phyloP scores from a whole-genome alignment of 2,888 invertebrate genomes.

The Hypomecis punctinalis region DNA sequence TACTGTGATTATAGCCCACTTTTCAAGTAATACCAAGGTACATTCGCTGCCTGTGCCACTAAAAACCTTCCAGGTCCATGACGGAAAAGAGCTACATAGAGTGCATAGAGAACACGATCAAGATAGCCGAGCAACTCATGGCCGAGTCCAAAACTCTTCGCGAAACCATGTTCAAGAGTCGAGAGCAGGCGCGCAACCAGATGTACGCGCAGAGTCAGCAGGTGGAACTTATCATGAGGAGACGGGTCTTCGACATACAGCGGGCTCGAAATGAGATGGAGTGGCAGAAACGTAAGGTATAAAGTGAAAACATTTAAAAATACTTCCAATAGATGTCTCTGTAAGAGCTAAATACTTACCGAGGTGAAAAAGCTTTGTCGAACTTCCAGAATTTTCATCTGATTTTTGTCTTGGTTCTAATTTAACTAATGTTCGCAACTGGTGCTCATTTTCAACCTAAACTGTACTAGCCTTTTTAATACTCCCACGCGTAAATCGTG shows the following conservation, averaged over 20 bases:
- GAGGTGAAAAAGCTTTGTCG: too few relatives aligned
- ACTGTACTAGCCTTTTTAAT: too few relatives aligned
- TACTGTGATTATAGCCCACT: too few relatives aligned
- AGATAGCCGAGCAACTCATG: slow-evolving; percentile 92
- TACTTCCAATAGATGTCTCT: too few relatives aligned
- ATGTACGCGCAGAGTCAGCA: slow-evolving; percentile 92
- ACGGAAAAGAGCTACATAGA: slow-evolving; percentile 94
- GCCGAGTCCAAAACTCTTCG: slow-evolving; percentile 91
- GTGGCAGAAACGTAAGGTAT: slow-evolving; percentile 90
- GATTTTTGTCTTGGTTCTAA: too few relatives aligned
- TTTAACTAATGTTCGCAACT: too few relatives aligned
- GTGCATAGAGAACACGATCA: slow-evolving; percentile 91
- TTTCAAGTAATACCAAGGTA: too few relatives aligned
- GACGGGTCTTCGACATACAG: slow-evolving; percentile 94
- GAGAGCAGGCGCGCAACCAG: slow-evolving; percentile 92
- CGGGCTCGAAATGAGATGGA: slow-evolving; percentile 94
- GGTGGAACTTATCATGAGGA: slow-evolving; percentile 93
- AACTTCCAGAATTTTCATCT: too few relatives aligned
- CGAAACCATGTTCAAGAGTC: slow-evolving; percentile 91
- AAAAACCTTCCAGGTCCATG: slow-evolving; percentile 74
- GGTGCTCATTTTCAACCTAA: too few relatives aligned
- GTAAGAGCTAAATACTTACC: too few relatives aligned
- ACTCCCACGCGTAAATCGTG: too few relatives aligned
- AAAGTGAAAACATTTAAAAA: too few relatives aligned
- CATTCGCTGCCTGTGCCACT: not conserved